Conservation (phyloP, 2,113 vertebrate species). For the Nibea coibor region DNA sequence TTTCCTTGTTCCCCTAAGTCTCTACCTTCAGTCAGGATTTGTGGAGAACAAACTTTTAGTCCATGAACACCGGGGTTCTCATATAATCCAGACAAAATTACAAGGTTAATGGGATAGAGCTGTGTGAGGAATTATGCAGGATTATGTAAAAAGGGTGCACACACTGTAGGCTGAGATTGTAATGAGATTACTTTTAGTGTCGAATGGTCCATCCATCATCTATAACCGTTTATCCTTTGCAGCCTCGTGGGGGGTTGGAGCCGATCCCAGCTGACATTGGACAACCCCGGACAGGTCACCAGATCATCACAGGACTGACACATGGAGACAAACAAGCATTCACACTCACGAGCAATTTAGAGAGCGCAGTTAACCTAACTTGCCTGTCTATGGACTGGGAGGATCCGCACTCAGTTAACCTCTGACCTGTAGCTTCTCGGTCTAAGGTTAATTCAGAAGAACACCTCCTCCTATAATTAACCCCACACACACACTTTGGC, state of each 20-base stretch:
- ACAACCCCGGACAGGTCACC: too few relatives aligned
- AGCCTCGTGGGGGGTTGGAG: too few relatives aligned
- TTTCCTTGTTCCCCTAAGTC: neutral
- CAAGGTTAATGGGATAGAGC: conserved; percentile 48
- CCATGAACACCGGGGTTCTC: neutral
- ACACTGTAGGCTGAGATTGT: conserved; percentile 11
- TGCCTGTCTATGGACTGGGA: too few relatives aligned
- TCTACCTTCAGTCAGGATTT: neutral
- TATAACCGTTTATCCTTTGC: too few relatives aligned
- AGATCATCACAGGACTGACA: too few relatives aligned
- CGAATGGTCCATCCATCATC: neutral
- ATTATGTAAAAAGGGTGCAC: conserved; percentile 45
- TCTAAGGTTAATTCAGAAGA: neutral
- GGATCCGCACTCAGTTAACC: neutral
- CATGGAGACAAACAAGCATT: too few relatives aligned
- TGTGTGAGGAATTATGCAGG: conserved; percentile 36
- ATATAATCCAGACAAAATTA: conserved; percentile 18
- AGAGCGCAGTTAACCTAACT: too few relatives aligned
- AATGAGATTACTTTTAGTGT: conserved; percentile 46
- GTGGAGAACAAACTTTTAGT: neutral
- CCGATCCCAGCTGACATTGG: too few relatives aligned
- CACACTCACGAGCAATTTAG: too few relatives aligned
- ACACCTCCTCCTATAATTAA: neutral
- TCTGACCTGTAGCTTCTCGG: conserved; percentile 21
- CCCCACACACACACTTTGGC: neutral